Evolutionary conservation across 2,113 vertebrate genomes (phyloP), one percentile per base, ranked within the genome.

Genomic region (Hippocampus barbouri): DNA sequence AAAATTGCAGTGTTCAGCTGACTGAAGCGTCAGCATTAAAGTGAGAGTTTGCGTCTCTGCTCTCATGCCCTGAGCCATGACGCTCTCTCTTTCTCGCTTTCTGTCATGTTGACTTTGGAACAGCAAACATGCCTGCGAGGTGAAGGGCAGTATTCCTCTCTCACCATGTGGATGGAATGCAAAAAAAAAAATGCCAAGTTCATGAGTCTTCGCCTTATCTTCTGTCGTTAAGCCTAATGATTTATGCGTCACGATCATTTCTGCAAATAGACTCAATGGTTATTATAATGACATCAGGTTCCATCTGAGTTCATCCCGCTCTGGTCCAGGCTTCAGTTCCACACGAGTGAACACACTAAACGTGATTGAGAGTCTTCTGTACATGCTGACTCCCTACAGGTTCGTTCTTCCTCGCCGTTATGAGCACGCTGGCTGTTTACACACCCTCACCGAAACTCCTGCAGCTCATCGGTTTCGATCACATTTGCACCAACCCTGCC

Each of bases 361-460:
- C 10, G 43, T 45, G 3, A 1, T 51, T 2, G 7, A 21, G 4
- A 57, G 54, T 57, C n/a, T 57, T 57, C 70, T 70, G 72, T 79
- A 65, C 47, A 18, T 60, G 79, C 67, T 54, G 74, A 45, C 76
- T 56, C 34, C 40, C 77, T 72, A 57, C 69, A 74, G 51, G 68
- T 73, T 79, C 65, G 76, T 68, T 81, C 68, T 68, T 81, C 62
- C 2, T 56, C 69, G 43, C 3, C 76, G 71, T 80, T 85, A 89
- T 90, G 87, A 90, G 90, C 79, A 86, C 78, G 75, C 70, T 83
- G 84, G 80, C 76, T 91, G 80, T 91, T 89, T 89, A 89, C 89
- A 88, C 80, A 89, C 87, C 83, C 81, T 92, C 89, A 91, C 87
- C 88, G 90, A 92, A 92, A 92, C 92, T 86, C n/a, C 27, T 9